Conservation (phyloP, 2,113 vertebrate genomes). For the Laticauda laticaudata region DNA sequence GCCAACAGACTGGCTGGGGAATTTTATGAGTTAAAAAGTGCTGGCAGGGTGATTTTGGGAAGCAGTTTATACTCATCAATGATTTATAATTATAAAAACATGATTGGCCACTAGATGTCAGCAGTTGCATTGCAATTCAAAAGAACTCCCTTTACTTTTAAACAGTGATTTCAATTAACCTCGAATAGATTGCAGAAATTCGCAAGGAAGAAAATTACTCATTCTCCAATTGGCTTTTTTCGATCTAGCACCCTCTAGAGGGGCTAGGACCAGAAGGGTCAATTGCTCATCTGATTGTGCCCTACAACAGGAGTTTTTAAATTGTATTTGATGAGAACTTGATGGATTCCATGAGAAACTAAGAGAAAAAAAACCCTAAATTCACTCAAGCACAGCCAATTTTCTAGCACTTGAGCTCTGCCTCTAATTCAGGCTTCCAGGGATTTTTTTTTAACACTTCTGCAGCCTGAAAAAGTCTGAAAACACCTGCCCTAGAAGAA, state of each 20-base stretch:
- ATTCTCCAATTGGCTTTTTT: background rate
- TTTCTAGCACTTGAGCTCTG: background rate
- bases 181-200: background rate
- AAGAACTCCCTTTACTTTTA: background rate
- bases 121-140: background rate
- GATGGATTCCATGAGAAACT: background rate
- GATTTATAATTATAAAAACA: background rate
- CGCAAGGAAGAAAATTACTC: background rate
- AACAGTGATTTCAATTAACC: background rate
- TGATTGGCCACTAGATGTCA: conserved; percentile 12
- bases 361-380: background rate
- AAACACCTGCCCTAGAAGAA: background rate
- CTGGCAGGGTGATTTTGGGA: background rate
- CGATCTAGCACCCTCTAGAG: background rate
- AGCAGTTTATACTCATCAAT: background rate
- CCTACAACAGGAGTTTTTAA: background rate
- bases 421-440: background rate
- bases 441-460: background rate
- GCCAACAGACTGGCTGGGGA: background rate
- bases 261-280: background rate
- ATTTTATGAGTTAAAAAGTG: background rate
- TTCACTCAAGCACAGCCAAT: background rate
- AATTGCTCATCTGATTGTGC: background rate
- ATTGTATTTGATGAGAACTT: background rate
- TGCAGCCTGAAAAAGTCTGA: background rate